These are phyloP conservation scores for Penaeus chinensis DNA, from an alignment of 1,140 invertebrate genomes.

Conservation along the genomic window DNA sequence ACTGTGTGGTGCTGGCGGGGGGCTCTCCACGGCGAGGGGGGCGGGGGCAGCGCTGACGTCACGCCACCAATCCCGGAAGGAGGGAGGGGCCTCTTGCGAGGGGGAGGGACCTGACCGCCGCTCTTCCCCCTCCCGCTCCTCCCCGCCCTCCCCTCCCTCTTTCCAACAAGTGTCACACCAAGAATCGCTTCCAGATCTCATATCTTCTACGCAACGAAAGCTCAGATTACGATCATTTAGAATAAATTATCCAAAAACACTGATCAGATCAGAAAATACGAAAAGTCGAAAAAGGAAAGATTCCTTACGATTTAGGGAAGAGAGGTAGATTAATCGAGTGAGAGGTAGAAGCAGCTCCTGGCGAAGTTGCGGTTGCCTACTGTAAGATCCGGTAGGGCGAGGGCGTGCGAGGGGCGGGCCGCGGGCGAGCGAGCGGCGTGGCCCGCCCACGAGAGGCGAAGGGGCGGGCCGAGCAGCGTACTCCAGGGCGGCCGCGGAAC, in stretches of 20 bases:
- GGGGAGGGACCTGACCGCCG: neutral
- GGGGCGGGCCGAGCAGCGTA: slow-evolving; percentile 24
- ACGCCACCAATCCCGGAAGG: slow-evolving; percentile 49
- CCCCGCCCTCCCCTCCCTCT: slow-evolving; percentile 3
- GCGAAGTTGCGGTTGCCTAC: neutral
- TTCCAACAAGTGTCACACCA: neutral
- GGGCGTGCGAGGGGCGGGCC: slow-evolving; percentile 33
- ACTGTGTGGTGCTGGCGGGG: slow-evolving; percentile 32
- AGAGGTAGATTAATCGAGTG: neutral
- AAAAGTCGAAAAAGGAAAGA: too few species aligned
- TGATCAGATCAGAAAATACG: too few species aligned
- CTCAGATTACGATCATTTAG: too few species aligned
- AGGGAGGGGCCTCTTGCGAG: neutral
- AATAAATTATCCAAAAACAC: too few species aligned
- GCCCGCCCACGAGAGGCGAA: neutral
- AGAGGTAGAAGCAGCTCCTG: slow-evolving; percentile 30
- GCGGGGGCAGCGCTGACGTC: slow-evolving; percentile 41
- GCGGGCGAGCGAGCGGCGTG: slow-evolving; percentile 29
- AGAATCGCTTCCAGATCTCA: neutral
- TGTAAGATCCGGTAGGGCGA: neutral
- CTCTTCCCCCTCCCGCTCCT: slow-evolving; percentile 13
- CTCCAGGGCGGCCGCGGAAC: slow-evolving; percentile 44
- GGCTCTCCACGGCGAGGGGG: slow-evolving; percentile 47
- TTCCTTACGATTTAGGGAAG: too few species aligned
- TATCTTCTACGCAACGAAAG: too few species aligned